Evolutionary conservation across 2,888 invertebrate species (phyloP).

Genomic region (Ophion ventricosus): DNA sequence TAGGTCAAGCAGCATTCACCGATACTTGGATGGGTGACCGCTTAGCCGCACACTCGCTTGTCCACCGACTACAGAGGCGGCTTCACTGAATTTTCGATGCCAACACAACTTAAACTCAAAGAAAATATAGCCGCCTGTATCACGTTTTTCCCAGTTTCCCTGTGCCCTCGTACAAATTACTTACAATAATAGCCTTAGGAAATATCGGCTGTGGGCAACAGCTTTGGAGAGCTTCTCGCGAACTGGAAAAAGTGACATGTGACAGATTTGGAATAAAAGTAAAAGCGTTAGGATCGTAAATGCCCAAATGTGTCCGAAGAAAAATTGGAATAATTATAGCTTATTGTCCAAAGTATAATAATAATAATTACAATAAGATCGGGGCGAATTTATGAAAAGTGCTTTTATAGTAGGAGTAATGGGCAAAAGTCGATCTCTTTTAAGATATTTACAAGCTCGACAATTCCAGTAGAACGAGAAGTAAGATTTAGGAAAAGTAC

Average conservation of each 20-base stretch:
- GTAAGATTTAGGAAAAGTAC: conserved; percentile 1
- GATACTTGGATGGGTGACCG: not conserved
- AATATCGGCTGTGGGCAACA: not conserved
- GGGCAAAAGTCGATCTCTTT: conserved; percentile 50
- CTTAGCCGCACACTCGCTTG: not conserved
- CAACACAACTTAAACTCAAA: not conserved
- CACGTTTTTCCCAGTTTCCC: not conserved
- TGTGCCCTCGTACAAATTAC: not conserved
- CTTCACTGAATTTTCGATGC: not conserved
- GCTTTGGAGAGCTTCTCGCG: not conserved
- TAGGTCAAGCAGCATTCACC: not conserved
- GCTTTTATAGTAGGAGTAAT: conserved; percentile 32
- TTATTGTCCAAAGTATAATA: conserved; percentile 7
- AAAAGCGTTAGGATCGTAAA: too few relatives aligned
- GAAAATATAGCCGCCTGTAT: not conserved
- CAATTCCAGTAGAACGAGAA: conserved; percentile 13
- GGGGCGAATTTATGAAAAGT: conserved; percentile 27
- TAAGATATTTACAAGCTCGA: conserved; percentile 29
- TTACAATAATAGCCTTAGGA: too few relatives aligned
- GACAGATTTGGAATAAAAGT: too few relatives aligned
- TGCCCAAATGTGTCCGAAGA: too few relatives aligned
- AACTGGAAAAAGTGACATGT: not conserved
- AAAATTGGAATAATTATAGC: too few relatives aligned
- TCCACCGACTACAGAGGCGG: not conserved
- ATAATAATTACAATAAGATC: conserved; percentile 9